Percentiles rank a stretch among this genome's conserved stretches.
Evolutionary conservation across 2,888 invertebrate species (phyloP).

Genomic region (Volucella bombylans): DNA sequence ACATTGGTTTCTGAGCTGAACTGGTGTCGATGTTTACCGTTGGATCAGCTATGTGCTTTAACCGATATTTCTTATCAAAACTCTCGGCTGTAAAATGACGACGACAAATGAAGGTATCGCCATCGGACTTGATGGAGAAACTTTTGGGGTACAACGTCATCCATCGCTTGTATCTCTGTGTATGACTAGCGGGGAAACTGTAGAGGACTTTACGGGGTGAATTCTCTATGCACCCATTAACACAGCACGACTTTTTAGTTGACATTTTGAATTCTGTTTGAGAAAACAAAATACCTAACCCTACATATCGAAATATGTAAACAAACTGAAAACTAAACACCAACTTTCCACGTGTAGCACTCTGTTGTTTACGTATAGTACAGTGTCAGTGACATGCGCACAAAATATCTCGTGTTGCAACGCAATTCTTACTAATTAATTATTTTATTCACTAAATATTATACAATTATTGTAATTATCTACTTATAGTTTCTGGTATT

Average conservation of each 20-base stretch:
- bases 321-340: neutral
- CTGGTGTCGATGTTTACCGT: slow-evolving; percentile 49
- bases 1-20: slow-evolving; percentile 37
- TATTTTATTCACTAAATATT: neutral
- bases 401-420: neutral
- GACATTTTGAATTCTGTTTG: neutral
- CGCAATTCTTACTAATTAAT: neutral
- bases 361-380: neutral
- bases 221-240: slow-evolving; percentile 27
- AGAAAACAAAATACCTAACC: neutral
- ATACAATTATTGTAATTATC: no score
- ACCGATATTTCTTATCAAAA: slow-evolving; percentile 6
- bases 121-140: neutral
- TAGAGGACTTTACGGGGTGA: neutral
- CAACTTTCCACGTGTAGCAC: neutral
- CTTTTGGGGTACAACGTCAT: slow-evolving; percentile 33
- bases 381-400: slow-evolving; percentile 2
- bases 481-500: no score
- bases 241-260: slow-evolving; percentile 41
- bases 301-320: neutral
- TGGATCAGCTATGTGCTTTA: slow-evolving; percentile 31
- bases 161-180: slow-evolving; percentile 32
- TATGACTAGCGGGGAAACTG: neutral
- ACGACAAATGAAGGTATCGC: slow-evolving; percentile 49
- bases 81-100: slow-evolving; percentile 52